Base-by-base conservation (phyloP, 2,113 vertebrate species). In the Nothobranchius furzeri region DNA sequence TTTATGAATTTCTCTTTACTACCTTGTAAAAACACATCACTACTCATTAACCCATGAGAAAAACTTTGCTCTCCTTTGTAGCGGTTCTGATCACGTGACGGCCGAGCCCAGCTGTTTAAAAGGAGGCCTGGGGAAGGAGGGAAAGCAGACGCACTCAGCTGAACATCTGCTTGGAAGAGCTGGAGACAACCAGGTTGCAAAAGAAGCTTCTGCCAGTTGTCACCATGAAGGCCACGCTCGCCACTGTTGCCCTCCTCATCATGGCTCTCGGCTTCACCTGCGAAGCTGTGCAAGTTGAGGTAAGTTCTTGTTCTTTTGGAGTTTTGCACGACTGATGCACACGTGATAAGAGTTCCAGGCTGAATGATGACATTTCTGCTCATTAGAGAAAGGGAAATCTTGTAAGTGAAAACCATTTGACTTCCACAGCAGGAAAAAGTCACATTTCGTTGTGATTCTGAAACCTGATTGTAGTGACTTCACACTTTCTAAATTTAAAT, bases 1-100 rank as follows among this genome's bases (percentile, higher is more conserved):
- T 92, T 90, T 92, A 92, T 91, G 84, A 87, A 85, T 79, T 71
- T n/a, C 35, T 7, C 8, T 88, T 91, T 89, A 88, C 73, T 47
- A 57, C 69, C 68, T 60, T 53, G 70, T 89, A 87, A 91, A 85
- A 77, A 11, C 35, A n/a, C 11, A 12, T 59, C 36, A 72, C 54
- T 86, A 91, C 70, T 89, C 68, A 92, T 93, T 93, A 91, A 93
- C 91, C 84, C 25, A 12, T 85, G 86, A 83, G 81, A 83, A 85
- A 85, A 81, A 71, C 76, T 12, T 84, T 79, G 51, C 61, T 85
- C 76, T 43, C 63, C 73, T 80, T 71, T 50, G 46, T 12, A 4
- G 62, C 45, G 6, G 4, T 17, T 66, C 49, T 53, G 76, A 82
- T 85, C 84, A 83, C 60, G 36, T 76, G 73, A 75, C 66, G 4